Conservation (phyloP, 1,140 invertebrate genomes). For the Eumaeus atala region DNA sequence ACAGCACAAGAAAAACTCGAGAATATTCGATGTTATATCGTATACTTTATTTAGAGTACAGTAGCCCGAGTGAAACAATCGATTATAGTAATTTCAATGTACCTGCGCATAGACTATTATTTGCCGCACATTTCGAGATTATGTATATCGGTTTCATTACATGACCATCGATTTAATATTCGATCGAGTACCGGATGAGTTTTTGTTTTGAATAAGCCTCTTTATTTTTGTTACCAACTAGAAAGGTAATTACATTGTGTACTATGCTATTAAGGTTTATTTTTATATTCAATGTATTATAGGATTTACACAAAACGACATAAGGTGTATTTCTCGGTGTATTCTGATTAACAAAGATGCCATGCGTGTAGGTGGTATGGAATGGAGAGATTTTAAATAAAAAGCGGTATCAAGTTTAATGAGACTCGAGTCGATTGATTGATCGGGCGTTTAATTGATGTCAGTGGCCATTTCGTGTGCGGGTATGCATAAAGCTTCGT, state of each 20-base stretch:
- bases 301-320: slow-evolving; percentile 3
- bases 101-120: slow-evolving; percentile 33
- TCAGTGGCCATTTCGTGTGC: slow-evolving; percentile 33
- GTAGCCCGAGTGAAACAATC: slow-evolving; percentile 12
- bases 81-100: slow-evolving; percentile 58
- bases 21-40: no score
- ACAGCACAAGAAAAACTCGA: no score
- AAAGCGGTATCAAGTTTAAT: slow-evolving; percentile 43
- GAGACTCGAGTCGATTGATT: slow-evolving; percentile 43
- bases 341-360: slow-evolving; percentile 15
- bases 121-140: slow-evolving; percentile 42
- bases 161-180: slow-evolving; percentile 51
- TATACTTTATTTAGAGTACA: slow-evolving; percentile 6
- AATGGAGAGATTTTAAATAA: slow-evolving; percentile 46
- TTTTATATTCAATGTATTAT: slow-evolving; percentile 11
- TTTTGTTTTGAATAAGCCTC: slow-evolving; percentile 46
- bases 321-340: slow-evolving; percentile 20
- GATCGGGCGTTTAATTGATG: slow-evolving; percentile 52
- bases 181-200: slow-evolving; percentile 48
- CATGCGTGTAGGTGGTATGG: slow-evolving; percentile 41
- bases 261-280: slow-evolving; percentile 31
- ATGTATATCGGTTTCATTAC: slow-evolving; percentile 61
- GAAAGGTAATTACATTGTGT: slow-evolving; percentile 54
- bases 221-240: slow-evolving; percentile 49
- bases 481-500: slow-evolving; percentile 23